Evolutionary conservation across 2,797 vertebrate genomes (phyloP).

Genomic region (Halcyon leucocephala): DNA sequence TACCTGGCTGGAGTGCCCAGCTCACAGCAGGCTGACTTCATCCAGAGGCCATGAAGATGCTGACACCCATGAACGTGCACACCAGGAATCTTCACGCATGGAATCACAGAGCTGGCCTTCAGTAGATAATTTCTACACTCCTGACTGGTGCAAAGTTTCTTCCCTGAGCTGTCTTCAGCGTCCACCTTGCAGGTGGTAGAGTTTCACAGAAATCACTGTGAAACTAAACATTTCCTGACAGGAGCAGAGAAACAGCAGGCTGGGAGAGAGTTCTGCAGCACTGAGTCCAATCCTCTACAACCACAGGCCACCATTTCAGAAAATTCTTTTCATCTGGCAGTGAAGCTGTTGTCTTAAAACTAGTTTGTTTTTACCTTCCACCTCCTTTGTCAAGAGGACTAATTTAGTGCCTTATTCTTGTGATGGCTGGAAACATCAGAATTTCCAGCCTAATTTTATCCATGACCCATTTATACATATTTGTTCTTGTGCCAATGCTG

Average conservation of each 20-base stretch:
- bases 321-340: not conserved
- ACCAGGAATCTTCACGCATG: not conserved
- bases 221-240: not conserved
- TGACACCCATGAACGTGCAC: not conserved
- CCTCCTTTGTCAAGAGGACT: not conserved
- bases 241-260: not conserved
- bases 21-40: not conserved
- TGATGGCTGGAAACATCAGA: not conserved
- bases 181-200: not conserved
- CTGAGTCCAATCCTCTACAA: not conserved
- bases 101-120: not conserved
- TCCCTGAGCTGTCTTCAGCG: not conserved
- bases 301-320: not conserved
- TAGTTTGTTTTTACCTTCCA: not conserved
- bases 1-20: not conserved
- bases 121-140: not conserved
- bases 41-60: conserved; percentile 14
- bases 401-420: not conserved
- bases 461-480: not conserved
- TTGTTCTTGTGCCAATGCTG: not conserved
- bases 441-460: conserved; percentile 18
- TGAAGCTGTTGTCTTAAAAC: not conserved
- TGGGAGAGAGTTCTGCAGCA: not conserved
- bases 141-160: not conserved
- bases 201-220: not conserved